A percentile compares a stretch with the other conserved stretches of the same genome.
phyloP scores from a whole-genome alignment of 2,797 vertebrate species.

The Enteromius viviparus region DNA sequence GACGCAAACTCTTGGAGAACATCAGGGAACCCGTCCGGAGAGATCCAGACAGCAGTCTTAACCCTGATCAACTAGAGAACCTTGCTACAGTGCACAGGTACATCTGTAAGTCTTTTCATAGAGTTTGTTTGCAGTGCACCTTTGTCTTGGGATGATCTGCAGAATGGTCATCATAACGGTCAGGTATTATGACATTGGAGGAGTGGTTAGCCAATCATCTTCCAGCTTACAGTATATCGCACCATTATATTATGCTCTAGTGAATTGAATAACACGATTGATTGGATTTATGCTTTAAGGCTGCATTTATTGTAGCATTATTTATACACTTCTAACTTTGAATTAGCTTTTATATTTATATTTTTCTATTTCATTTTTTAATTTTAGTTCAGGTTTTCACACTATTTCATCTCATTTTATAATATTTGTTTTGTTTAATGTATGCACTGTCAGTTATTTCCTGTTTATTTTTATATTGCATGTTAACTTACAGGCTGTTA shows the following conservation, averaged over 20 bases:
- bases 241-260: neutral
- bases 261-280: neutral
- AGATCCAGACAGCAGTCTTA: slow-evolving; percentile 85
- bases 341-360: neutral
- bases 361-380: neutral
- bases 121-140: neutral
- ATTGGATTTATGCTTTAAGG: neutral
- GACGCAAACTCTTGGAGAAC: slow-evolving; percentile 82
- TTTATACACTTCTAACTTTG: neutral
- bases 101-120: neutral
- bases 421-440: neutral
- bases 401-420: neutral
- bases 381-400: neutral
- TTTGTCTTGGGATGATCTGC: neutral
- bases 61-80: slow-evolving; percentile 93
- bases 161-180: neutral
- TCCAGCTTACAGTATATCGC: neutral
- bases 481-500: slow-evolving; percentile 78
- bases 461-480: neutral
- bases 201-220: neutral
- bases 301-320: neutral
- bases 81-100: slow-evolving; percentile 92
- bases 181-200: neutral
- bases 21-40: slow-evolving; percentile 85
- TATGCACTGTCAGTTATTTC: neutral